Evolutionary conservation across 1,140 invertebrate genomes (phyloP), one percentile per base, ranked within the genome.

Genomic region (Drosophila tani): DNA sequence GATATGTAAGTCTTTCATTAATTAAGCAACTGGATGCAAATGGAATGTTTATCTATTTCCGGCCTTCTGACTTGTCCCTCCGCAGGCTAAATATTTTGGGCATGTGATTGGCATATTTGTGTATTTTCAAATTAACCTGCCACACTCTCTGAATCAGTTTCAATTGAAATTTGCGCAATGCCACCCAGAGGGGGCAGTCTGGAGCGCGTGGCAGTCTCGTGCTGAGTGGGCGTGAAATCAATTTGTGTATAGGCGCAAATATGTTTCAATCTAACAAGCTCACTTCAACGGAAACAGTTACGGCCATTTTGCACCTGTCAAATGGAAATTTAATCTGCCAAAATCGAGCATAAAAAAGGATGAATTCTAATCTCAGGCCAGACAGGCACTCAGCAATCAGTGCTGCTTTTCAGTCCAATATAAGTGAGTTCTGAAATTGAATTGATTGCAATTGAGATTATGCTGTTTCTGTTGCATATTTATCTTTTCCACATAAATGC

Each of bases 241-340:
- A 79, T 63, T 71, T 70, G 15, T 62, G 46, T 64, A 78, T 51
- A 60, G 40, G 35, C 41, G 17, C 35, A 67, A 62, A 78, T 60
- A 51, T 79, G 45, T 64, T 79, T 70, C 53, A 73, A 79, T 79
- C 58, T 51, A 51, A 70, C 58, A 71, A 65, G 59, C 55, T 47
- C 47, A 65, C 46, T 60, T 38, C 53, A 59, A 38, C 38, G 40
- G 29, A 35, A 70, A 38, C 66, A 71, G 45, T 68, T 67, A 70
- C 35, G 56, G 62, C 63, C 63, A 63, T 58, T 79, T 78, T 79
- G 15, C 74, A 78, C 75, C 75, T 78, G 75, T 43, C 74, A 58
- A 19, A 21, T 19, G 38, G 14, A 43, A 62, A 53, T 63, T 21
- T 75, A 35, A 41, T 55, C 17, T 55, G 49, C 9, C 14, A 41